Conservation (phyloP, 1,140 invertebrate genomes). For the Calephelis nemesis region DNA sequence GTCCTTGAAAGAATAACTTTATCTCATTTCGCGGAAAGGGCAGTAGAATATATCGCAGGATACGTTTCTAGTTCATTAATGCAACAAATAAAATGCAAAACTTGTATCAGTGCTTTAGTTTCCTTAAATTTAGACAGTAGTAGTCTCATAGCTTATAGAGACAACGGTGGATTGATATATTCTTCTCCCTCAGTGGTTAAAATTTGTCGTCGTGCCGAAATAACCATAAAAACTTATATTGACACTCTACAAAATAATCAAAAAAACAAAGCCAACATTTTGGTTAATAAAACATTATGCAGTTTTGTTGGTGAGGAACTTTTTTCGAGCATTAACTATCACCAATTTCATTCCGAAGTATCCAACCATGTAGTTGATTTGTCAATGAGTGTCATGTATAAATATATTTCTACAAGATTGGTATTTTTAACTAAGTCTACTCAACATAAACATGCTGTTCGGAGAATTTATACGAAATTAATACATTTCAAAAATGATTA, state of each 20-base stretch:
- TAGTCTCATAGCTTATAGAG: background rate
- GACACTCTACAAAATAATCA: background rate
- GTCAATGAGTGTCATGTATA: slow-evolving; percentile 11
- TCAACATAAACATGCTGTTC: slow-evolving; percentile 3
- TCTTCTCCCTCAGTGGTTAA: background rate
- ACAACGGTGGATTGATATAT: slow-evolving; percentile 12
- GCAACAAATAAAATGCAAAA: slow-evolving; percentile 5
- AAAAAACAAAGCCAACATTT: slow-evolving; percentile 6
- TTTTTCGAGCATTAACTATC: background rate
- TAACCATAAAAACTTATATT: background rate
- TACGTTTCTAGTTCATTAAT: background rate
- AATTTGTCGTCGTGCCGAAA: background rate
- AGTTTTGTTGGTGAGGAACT: slow-evolving; percentile 14
- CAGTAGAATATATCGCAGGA: background rate
- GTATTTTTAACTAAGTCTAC: slow-evolving; percentile 1
- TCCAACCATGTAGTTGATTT: slow-evolving; percentile 14
- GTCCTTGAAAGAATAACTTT: no score
- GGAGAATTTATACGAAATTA: slow-evolving; percentile 12
- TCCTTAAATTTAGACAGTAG: background rate
- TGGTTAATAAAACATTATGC: slow-evolving; percentile 15
- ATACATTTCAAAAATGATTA: slow-evolving; percentile 16
- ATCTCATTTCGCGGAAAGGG: no score
- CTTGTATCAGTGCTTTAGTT: background rate
- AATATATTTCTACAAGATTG: slow-evolving; percentile 12
- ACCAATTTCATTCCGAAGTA: slow-evolving; percentile 10